phyloP scores from a whole-genome alignment of 2,113 vertebrate genomes.

The Oryzias javanicus region DNA sequence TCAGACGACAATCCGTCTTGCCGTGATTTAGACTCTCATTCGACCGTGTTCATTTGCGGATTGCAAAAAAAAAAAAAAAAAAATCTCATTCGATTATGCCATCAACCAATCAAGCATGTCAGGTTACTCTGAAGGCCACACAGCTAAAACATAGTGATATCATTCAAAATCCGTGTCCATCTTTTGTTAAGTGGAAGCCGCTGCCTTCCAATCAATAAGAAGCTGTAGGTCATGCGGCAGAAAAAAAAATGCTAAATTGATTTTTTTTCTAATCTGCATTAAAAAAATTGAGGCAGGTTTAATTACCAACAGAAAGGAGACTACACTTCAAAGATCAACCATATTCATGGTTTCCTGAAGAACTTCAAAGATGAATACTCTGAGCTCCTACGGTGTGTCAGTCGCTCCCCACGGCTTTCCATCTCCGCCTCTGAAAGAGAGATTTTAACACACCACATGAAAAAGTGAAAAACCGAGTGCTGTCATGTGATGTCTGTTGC shows the following conservation, averaged over 20 bases:
- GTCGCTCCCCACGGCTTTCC: background rate
- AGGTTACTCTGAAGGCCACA: conserved; percentile 15
- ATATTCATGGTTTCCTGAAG: background rate
- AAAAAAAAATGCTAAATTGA: background rate
- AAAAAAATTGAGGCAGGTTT: background rate
- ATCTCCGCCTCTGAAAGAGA: conserved; percentile 31
- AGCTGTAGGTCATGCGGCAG: background rate
- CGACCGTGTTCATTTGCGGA: conserved; percentile 50
- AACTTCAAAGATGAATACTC: conserved; percentile 23
- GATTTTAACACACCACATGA: conserved; percentile 52
- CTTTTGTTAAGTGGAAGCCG: conserved; percentile 1
- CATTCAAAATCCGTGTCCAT: conserved; percentile 7
- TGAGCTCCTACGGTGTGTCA: conserved; percentile 8
- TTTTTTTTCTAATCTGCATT: background rate
- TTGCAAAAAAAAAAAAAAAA: conserved; percentile 27
- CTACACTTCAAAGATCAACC: background rate
- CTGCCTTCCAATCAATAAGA: background rate
- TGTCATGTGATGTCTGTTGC: conserved; percentile 70
- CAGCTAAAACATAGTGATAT: conserved; percentile 35
- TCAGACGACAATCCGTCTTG: background rate
- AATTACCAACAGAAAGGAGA: background rate
- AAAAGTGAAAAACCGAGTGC: conserved; percentile 40
- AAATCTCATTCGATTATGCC: conserved; percentile 57
- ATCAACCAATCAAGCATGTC: conserved; percentile 53
- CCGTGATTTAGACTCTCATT: conserved; percentile 45